Conservation (phyloP, 2,113 vertebrate species). For the Halcyon senegalensis region DNA sequence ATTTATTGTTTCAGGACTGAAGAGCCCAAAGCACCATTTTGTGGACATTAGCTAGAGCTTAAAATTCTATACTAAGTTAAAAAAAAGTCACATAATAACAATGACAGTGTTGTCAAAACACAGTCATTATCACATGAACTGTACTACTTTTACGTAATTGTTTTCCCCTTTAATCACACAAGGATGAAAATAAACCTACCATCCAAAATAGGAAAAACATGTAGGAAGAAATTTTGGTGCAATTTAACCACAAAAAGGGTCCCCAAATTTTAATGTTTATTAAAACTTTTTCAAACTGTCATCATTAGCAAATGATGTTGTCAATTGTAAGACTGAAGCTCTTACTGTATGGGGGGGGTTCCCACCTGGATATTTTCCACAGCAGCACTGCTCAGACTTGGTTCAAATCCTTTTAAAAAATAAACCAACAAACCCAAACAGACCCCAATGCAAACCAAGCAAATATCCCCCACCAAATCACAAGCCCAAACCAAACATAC, state of each 20-base stretch:
- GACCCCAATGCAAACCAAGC: not conserved
- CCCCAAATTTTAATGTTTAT: not conserved
- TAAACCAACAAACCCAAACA: not conserved
- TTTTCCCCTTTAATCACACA: not conserved
- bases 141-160: not conserved
- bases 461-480: not conserved
- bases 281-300: not conserved
- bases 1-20: not conserved
- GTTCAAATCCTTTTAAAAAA: not conserved
- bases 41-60: not conserved
- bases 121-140: not conserved
- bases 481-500: not conserved
- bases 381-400: not conserved
- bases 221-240: not conserved
- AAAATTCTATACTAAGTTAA: not conserved
- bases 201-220: not conserved
- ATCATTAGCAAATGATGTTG: not conserved
- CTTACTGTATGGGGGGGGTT: not conserved
- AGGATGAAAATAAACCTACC: not conserved
- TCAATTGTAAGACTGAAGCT: not conserved
- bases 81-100: not conserved
- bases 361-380: not conserved
- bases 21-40: slow-evolving; percentile 16
- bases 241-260: not conserved
- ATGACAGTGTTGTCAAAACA: not conserved